Conservation (phyloP, 2,113 vertebrate genomes). For the Cephalopholis sonnerati region DNA sequence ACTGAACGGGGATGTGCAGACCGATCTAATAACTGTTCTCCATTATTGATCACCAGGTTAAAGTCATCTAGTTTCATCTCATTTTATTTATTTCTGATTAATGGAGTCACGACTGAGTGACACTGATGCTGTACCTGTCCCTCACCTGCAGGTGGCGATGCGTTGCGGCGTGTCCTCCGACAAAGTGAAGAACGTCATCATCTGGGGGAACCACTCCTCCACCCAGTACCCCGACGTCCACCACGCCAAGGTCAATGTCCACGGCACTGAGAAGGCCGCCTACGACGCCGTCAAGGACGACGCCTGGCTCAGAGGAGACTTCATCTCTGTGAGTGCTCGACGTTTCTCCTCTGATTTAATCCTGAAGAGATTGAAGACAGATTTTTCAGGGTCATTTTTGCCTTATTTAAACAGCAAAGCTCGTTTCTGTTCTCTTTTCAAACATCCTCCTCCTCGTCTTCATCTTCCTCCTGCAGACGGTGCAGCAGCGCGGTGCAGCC, state of each 20-base stretch:
- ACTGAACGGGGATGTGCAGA: too few relatives aligned
- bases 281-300: constrained; percentile 94
- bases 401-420: neutral
- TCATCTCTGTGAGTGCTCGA: constrained; percentile 89
- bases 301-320: constrained; percentile 93
- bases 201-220: constrained; percentile 99
- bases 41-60: neutral
- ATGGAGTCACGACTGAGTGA: too few relatives aligned
- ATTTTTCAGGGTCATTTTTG: too few relatives aligned
- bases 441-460: neutral
- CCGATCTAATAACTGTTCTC: neutral
- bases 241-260: constrained; percentile 89
- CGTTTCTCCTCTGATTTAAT: too few relatives aligned
- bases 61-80: neutral
- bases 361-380: too few relatives aligned
- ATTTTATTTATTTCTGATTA: neutral
- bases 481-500: constrained; percentile 94
- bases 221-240: constrained; percentile 97
- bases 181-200: constrained; percentile 96
- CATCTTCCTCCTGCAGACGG: constrained; percentile 83
- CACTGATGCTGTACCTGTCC: neutral
- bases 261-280: constrained; percentile 88
- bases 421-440: neutral
- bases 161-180: constrained; percentile 89
- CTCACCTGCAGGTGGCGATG: constrained; percentile 89